Evolutionary conservation across 2,113 vertebrate species (phyloP).

Genomic region (Smithornis capensis): DNA sequence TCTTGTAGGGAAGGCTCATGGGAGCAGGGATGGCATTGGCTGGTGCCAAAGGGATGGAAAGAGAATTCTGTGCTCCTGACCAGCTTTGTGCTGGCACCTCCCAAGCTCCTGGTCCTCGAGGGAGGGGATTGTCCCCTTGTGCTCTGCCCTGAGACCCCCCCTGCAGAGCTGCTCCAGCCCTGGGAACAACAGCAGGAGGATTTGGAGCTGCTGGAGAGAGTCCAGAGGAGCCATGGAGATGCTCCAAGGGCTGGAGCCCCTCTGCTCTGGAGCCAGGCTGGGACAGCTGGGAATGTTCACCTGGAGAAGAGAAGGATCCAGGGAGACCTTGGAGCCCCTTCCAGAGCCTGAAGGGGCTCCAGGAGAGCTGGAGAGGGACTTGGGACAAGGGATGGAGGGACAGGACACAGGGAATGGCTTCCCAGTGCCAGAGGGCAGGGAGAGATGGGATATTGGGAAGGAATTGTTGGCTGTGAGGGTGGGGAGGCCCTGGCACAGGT

Average conservation of each 20-base stretch:
- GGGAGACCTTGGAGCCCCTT: not conserved
- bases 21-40: not conserved
- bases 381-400: not conserved
- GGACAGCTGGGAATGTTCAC: not conserved
- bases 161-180: not conserved
- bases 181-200: not conserved
- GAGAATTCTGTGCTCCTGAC: not conserved
- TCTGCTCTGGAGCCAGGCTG: not conserved
- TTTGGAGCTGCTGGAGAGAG: not conserved
- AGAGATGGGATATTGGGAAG: not conserved
- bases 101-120: not conserved
- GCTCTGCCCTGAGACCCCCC: not conserved
- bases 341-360: not conserved
- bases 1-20: rapidly evolving
- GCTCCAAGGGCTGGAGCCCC: not conserved
- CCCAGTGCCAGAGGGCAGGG: not conserved
- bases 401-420: not conserved
- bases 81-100: not conserved
- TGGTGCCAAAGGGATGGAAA: not conserved
- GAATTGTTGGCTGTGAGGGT: not conserved
- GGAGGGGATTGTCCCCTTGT: not conserved
- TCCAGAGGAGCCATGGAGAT: not conserved
- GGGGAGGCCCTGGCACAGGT: not conserved
- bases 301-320: not conserved
- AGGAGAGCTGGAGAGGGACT: not conserved